These are phyloP conservation scores for Plebejus argus DNA, from an alignment of 2,888 invertebrate species.

Conservation along the genomic window DNA sequence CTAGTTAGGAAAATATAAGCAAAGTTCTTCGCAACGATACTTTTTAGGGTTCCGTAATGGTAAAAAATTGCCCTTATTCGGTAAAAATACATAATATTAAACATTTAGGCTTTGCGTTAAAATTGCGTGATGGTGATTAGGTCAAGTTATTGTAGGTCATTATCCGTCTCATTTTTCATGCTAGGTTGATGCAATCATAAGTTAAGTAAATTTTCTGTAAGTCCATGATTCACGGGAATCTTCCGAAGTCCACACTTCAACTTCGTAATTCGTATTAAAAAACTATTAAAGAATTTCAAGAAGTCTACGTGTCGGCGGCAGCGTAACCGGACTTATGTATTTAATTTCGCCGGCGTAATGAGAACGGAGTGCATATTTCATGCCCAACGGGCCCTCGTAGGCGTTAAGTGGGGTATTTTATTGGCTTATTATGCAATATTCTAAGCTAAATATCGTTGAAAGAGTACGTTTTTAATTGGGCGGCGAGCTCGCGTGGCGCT, in stretches of 20 bases:
- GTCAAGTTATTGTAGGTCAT: no score
- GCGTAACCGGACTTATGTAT: constrained; percentile 57
- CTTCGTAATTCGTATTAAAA: not conserved
- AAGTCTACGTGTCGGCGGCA: constrained; percentile 32
- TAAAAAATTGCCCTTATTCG: no score
- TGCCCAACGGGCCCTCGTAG: constrained; percentile 61
- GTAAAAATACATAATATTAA: no score
- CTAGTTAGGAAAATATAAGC: no score
- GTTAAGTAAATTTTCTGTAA: no score
- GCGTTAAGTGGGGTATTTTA: constrained; percentile 80
- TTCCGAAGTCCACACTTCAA: not conserved
- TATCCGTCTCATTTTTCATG: no score
- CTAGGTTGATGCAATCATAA: no score
- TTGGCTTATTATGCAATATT: constrained; percentile 81
- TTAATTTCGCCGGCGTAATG: constrained; percentile 74
- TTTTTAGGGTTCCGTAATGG: no score
- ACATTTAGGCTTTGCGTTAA: no score
- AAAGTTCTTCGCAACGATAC: no score
- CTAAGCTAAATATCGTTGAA: constrained; percentile 81
- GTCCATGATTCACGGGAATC: no score
- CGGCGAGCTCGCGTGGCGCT: constrained; percentile 73
- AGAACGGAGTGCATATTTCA: constrained; percentile 78
- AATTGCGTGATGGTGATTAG: no score
- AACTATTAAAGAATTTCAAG: not conserved
- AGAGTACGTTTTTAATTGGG: constrained; percentile 81